Conservation (phyloP, 2,888 invertebrate species). For the Hermodice carunculata region DNA sequence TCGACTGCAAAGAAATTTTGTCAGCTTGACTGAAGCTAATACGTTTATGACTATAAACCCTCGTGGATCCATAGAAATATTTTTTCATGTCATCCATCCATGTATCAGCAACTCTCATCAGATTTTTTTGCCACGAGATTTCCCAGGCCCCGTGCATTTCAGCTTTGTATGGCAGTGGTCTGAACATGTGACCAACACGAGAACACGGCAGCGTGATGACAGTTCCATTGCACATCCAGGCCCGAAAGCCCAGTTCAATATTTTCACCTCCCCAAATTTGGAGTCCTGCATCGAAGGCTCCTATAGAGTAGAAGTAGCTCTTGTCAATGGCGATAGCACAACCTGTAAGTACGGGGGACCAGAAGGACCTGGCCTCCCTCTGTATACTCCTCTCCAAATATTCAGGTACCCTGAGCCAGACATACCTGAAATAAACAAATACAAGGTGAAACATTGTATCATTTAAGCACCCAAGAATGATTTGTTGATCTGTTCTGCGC, state of each 20-base stretch:
- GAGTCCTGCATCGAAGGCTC: conserved; percentile 28
- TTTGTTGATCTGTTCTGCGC: too few relatives aligned
- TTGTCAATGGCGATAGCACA: conserved; percentile 37
- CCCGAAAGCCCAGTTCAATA: conserved; percentile 31
- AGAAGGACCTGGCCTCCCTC: conserved; percentile 23
- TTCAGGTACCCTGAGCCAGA: conserved; percentile 33
- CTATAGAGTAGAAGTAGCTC: conserved; percentile 31
- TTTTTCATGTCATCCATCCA: conserved; percentile 27
- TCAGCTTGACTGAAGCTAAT: conserved; percentile 13
- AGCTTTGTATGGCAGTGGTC: conserved; percentile 17
- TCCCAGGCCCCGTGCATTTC: conserved; percentile 1
- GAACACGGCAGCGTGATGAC: conserved; percentile 34
- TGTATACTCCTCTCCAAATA: conserved; percentile 8
- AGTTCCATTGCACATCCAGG: conserved; percentile 33
- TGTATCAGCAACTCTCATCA: conserved; percentile 29
- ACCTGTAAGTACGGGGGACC: conserved; percentile 35
- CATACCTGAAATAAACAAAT: conserved; percentile 25
- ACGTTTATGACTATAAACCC: conserved; percentile 11
- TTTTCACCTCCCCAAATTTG: conserved; percentile 39
- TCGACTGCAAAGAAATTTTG: conserved; percentile 1
- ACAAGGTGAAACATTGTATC: too few relatives aligned
- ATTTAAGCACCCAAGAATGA: too few relatives aligned
- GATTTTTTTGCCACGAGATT: conserved; percentile 25
- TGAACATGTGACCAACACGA: conserved; percentile 32
- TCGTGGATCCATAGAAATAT: conserved; percentile 33